Evolutionary conservation across 2,113 vertebrate genomes (phyloP), one percentile per base, ranked within the genome.

Genomic region (Circaetus cinerascens): DNA sequence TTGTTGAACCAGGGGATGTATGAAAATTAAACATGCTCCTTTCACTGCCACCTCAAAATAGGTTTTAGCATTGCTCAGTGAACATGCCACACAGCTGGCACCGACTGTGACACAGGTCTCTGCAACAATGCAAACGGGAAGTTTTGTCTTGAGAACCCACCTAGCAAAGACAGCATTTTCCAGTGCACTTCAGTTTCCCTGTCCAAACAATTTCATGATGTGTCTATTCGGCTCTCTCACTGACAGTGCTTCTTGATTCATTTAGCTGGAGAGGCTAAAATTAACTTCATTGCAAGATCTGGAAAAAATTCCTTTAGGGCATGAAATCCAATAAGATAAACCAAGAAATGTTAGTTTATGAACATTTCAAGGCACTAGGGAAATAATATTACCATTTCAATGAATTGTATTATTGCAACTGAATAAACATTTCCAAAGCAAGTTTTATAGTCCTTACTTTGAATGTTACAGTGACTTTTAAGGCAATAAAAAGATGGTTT

Each of bases 381-480:
- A 85, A 89, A 94, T 87, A 67, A 84, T 87, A 87, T 75, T 93
- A 92, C 78, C 45, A 83, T 96, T 93, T 94, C 95, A 95, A 72
- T 87, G 56, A 92, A 82, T 94, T 73, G 57, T 97, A 64, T 96
- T 91, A 90, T 93, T 95, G 84, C 95, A 90, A 88, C 89, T 95
- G 95, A 95, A 94, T 96, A 97, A 97, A 98, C 78, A 94, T 97
- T 97, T 96, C 93, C 93, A 92, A 89, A 93, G 79, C 40, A 90
- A 89, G 18, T 60, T 88, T 95, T 92, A 86, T 57, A 95, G 79
- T 77, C 60, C 64, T 89, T 86, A 21, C 80, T 96, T 97, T 73
- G 50, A 93, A 95, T 51, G 53, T 91, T 92, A 88, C 20, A 30
- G 76, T 94, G 88, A 94, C 74, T 95, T 96, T 97, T 91, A 92